Conservation (phyloP, 1,140 invertebrate genomes). For the Drosophila kanapiae region DNA sequence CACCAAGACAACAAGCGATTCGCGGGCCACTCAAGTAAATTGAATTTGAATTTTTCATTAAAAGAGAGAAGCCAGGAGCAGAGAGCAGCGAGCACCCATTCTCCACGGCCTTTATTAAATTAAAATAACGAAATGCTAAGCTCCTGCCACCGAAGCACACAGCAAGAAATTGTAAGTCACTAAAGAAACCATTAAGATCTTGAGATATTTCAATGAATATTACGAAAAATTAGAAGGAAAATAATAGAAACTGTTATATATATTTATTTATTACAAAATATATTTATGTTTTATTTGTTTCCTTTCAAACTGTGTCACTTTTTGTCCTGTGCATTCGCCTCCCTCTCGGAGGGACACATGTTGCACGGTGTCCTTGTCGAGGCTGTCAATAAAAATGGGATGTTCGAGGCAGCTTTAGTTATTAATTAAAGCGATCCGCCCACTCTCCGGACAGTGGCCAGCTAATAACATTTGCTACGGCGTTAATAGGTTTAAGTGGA, state of each 20-base stretch:
- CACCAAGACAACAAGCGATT: slow-evolving; percentile 26
- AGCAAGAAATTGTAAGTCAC: background rate
- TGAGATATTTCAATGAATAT: background rate
- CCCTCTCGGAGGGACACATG: slow-evolving; percentile 51
- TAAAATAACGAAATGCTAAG: slow-evolving; percentile 51
- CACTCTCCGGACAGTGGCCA: slow-evolving; percentile 6
- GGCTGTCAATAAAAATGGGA: slow-evolving; percentile 43
- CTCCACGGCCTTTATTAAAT: slow-evolving; percentile 42
- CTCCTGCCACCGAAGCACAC: background rate
- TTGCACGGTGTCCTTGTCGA: slow-evolving; percentile 54
- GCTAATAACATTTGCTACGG: slow-evolving; percentile 46
- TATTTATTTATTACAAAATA: background rate
- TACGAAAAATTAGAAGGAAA: background rate
- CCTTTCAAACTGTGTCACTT: background rate
- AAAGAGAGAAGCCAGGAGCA: slow-evolving; percentile 23
- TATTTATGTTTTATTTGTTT: no score
- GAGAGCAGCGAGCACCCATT: slow-evolving; percentile 1
- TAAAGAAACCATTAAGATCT: background rate
- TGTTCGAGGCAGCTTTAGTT: slow-evolving; percentile 36
- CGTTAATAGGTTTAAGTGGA: slow-evolving; percentile 56
- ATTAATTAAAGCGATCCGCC: slow-evolving; percentile 62
- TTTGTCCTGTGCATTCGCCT: slow-evolving; percentile 25
- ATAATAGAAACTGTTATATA: background rate
- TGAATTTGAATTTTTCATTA: slow-evolving; percentile 74
- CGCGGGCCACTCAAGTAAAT: slow-evolving; percentile 69